These are phyloP conservation scores for Platerodrilus igneus DNA, from an alignment of 2,888 invertebrate species.

Conservation along the genomic window DNA sequence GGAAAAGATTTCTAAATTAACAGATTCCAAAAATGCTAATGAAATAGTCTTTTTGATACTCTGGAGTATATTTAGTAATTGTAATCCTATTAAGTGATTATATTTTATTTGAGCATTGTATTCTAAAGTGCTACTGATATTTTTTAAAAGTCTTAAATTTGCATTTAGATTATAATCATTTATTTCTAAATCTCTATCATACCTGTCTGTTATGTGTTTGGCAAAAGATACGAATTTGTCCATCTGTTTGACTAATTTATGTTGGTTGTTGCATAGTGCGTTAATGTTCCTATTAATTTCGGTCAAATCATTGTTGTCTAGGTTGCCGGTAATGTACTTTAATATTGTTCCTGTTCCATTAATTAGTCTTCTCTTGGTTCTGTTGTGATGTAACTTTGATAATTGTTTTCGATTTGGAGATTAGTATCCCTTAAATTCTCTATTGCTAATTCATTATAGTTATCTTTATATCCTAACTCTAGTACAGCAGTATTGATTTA, in stretches of 20 bases:
- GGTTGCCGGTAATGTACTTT: slow-evolving; percentile 20
- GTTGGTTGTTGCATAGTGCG: slow-evolving; percentile 14
- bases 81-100: slow-evolving; percentile 14
- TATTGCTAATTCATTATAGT: neutral
- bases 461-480: slow-evolving; percentile 12
- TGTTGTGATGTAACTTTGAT: slow-evolving; percentile 20
- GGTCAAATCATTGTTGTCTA: too few species aligned
- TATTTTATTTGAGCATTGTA: slow-evolving; percentile 11
- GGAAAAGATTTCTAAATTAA: too few species aligned
- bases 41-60: slow-evolving; percentile 20
- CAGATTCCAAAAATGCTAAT: slow-evolving; percentile 16
- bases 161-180: slow-evolving; percentile 11
- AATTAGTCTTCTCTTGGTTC: slow-evolving; percentile 15
- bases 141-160: slow-evolving; percentile 6
- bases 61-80: slow-evolving; percentile 12
- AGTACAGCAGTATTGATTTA: slow-evolving; percentile 18
- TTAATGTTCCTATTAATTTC: slow-evolving; percentile 19
- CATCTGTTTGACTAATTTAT: slow-evolving; percentile 16
- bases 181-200: slow-evolving; percentile 12
- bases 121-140: slow-evolving; percentile 10
- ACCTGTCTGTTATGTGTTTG: slow-evolving; percentile 21
- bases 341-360: slow-evolving; percentile 16
- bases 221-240: slow-evolving; percentile 20
- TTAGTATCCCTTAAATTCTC: slow-evolving; percentile 18
- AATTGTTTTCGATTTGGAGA: slow-evolving; percentile 23